Evolutionary conservation across 2,113 vertebrate genomes (phyloP).

Genomic region (Chaenocephalus aceratus): DNA sequence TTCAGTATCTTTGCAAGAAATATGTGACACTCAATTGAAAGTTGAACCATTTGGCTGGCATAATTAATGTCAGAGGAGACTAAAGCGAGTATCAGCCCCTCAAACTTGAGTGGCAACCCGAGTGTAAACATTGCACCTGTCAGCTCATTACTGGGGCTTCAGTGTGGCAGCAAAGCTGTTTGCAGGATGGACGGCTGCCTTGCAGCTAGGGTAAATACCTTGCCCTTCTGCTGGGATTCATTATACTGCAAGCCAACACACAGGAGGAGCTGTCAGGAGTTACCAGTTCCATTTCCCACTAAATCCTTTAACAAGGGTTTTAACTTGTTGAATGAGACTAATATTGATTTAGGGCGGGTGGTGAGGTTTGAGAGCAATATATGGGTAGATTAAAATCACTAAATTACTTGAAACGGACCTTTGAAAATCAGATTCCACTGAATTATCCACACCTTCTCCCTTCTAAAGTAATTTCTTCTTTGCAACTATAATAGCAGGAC

Average conservation of each 20-base stretch:
- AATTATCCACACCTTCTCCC: conserved; percentile 30
- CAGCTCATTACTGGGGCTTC: conserved; percentile 82
- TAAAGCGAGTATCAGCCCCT: conserved; percentile 57
- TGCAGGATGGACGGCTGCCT: conserved; percentile 68
- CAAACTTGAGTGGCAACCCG: conserved; percentile 71
- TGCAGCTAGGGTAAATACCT: conserved; percentile 75
- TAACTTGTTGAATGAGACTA: conserved; percentile 77
- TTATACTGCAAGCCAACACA: conserved; percentile 69
- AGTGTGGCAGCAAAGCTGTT: conserved; percentile 66
- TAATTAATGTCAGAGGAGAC: conserved; percentile 72
- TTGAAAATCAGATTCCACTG: conserved; percentile 37
- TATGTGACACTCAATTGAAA: conserved; percentile 48
- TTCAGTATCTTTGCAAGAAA: conserved; percentile 43
- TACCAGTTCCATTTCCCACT: conserved; percentile 72
- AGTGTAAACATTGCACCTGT: conserved; percentile 79
- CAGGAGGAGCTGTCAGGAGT: conserved; percentile 74
- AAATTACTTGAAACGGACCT: conserved; percentile 37
- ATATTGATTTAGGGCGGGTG: conserved; percentile 76
- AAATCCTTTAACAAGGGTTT: conserved; percentile 77
- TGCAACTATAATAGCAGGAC: conserved; percentile 3
- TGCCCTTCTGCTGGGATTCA: conserved; percentile 80
- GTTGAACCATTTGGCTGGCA: conserved; percentile 52
- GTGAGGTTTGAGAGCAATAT: conserved; percentile 45
- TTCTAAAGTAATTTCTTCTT: conserved; percentile 30
- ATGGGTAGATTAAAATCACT: conserved; percentile 49